These are phyloP conservation scores for Elmis aenea DNA, from an alignment of 2,888 invertebrate species.

Conservation along the genomic window DNA sequence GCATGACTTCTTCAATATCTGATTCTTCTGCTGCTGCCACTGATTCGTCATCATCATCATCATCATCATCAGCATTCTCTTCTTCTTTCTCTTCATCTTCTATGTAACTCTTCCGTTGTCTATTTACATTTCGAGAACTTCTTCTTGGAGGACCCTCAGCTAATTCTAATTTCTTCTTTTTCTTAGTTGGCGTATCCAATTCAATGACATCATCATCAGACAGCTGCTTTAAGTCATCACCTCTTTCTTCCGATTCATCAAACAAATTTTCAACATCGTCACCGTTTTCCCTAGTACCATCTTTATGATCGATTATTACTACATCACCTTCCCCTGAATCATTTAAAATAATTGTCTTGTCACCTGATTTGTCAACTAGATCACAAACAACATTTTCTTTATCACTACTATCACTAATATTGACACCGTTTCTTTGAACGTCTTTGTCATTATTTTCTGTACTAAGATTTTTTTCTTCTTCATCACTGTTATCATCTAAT, in stretches of 20 bases:
- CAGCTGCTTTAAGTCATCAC: neutral
- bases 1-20: slow-evolving; percentile 60
- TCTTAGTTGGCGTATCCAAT: slow-evolving; percentile 40
- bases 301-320: slow-evolving; percentile 38
- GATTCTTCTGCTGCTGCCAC: slow-evolving; percentile 56
- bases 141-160: slow-evolving; percentile 44
- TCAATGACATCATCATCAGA: slow-evolving; percentile 30
- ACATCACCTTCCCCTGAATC: slow-evolving; percentile 41
- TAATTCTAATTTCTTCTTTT: slow-evolving; percentile 26
- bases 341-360: slow-evolving; percentile 30
- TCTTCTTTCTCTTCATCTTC: slow-evolving; percentile 18
- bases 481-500: slow-evolving; percentile 32
- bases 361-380: neutral
- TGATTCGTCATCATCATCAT: slow-evolving; percentile 16
- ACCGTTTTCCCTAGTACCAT: slow-evolving; percentile 17
- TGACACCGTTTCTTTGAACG: too few relatives aligned
- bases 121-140: slow-evolving; percentile 55
- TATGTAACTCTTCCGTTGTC: slow-evolving; percentile 29
- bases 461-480: slow-evolving; percentile 27
- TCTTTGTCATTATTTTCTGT: slow-evolving; percentile 24
- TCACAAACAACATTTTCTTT: slow-evolving; percentile 16
- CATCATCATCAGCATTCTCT: slow-evolving; percentile 21
- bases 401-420: slow-evolving; percentile 4
- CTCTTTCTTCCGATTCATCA: slow-evolving; percentile 3
- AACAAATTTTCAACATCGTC: slow-evolving; percentile 27